Percentiles rank a stretch among this genome's conserved stretches.
These are phyloP conservation scores for Cephus pygmeus DNA, from an alignment of 2,888 invertebrate genomes.

Conservation along the genomic window DNA sequence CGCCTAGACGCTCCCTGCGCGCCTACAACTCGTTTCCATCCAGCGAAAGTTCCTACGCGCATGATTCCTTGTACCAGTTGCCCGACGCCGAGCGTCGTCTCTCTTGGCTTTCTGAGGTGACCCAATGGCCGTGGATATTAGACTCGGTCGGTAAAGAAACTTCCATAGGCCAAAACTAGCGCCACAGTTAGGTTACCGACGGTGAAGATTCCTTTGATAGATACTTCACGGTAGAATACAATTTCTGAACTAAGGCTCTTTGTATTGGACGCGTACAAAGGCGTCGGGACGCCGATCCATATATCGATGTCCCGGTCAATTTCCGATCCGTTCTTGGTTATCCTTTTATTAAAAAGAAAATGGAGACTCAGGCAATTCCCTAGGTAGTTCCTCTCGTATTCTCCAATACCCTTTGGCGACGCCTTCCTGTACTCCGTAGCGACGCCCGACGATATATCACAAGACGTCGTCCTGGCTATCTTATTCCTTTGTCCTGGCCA, in stretches of 20 bases:
- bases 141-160: background rate
- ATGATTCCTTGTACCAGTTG: background rate
- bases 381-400: background rate
- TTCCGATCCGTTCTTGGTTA: background rate
- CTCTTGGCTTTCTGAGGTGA: constrained; percentile 5
- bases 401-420: background rate
- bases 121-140: background rate
- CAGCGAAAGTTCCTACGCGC: background rate
- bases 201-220: background rate
- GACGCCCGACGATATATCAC: background rate
- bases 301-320: background rate
- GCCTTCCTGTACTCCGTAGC: background rate
- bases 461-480: background rate
- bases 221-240: background rate
- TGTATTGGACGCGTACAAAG: background rate
- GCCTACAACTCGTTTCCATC: constrained; percentile 17
- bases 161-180: background rate
- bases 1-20: constrained; percentile 11
- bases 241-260: background rate
- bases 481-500: background rate
- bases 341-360: background rate
- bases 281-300: background rate
- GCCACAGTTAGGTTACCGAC: background rate
- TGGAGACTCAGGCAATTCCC: background rate
- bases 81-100: background rate